Evolutionary conservation across 2,888 invertebrate species (phyloP).

Genomic region (Eledone cirrhosa): DNA sequence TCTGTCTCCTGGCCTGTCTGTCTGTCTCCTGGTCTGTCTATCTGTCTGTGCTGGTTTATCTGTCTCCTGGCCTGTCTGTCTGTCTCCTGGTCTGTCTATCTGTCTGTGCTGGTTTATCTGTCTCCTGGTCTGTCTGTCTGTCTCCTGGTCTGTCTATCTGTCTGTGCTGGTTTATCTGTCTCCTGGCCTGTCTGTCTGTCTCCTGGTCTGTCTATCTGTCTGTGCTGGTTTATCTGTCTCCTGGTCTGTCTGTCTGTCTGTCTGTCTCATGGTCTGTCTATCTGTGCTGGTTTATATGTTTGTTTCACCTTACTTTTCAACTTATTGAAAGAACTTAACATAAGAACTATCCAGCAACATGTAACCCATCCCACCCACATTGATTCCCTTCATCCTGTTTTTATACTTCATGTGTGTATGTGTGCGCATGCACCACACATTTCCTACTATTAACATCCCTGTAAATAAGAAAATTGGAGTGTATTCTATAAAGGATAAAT

Average conservation of each 20-base stretch:
- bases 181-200: neutral
- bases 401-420: no score
- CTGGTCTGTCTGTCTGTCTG: neutral
- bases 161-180: neutral
- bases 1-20: neutral
- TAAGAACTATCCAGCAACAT: no score
- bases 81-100: neutral
- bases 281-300: neutral
- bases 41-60: neutral
- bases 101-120: neutral
- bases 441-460: no score
- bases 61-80: neutral
- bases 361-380: no score
- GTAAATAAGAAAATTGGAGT: no score
- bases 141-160: neutral
- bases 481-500: no score
- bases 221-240: neutral
- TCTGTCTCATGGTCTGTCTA: neutral
- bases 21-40: neutral
- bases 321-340: neutral
- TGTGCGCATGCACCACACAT: no score
- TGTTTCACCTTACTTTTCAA: neutral
- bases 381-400: no score
- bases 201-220: neutral
- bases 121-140: neutral